phyloP scores from a whole-genome alignment of 1,140 invertebrate genomes.

The Atta texana region DNA sequence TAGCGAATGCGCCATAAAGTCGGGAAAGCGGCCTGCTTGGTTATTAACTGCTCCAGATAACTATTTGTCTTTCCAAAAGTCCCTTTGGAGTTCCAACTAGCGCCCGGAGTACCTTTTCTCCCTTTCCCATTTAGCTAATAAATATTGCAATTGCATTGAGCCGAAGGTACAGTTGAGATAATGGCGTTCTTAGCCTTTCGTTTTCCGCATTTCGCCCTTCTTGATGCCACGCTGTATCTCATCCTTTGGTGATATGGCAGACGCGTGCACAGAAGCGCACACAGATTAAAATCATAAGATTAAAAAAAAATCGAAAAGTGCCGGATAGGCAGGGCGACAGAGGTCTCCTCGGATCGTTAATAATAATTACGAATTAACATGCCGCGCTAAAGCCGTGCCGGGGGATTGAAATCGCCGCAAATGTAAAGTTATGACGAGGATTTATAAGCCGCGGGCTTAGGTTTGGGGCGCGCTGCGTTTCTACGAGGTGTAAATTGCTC shows the following conservation, averaged over 20 bases:
- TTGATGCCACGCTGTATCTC: conserved; percentile 65
- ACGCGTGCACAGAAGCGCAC: neutral
- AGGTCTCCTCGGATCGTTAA: conserved; percentile 79
- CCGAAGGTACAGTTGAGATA: conserved; percentile 63
- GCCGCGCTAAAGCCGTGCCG: conserved; percentile 74
- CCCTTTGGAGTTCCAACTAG: conserved; percentile 54
- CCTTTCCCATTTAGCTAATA: conserved; percentile 64
- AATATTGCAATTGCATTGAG: conserved; percentile 77
- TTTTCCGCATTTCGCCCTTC: conserved; percentile 58
- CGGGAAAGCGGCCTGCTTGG: conserved; percentile 25
- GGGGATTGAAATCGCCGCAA: conserved; percentile 84
- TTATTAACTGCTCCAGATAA: conserved; percentile 59
- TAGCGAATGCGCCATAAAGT: conserved; percentile 54
- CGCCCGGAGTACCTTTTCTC: neutral
- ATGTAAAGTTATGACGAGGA: conserved; percentile 82
- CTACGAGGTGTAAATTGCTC: conserved; percentile 66
- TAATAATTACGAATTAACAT: conserved; percentile 85
- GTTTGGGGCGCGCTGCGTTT: neutral
- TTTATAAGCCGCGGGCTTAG: conserved; percentile 74
- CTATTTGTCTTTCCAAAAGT: conserved; percentile 71
- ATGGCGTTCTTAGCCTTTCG: conserved; percentile 55
- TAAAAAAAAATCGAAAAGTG: conserved; percentile 64
- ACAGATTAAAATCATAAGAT: conserved; percentile 65
- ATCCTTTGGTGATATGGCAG: conserved; percentile 66
- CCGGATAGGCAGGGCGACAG: conserved; percentile 16